Evolutionary conservation across 2,797 vertebrate species (phyloP), one percentile per base, ranked within the genome.

Genomic region (Microtus obscurus): DNA sequence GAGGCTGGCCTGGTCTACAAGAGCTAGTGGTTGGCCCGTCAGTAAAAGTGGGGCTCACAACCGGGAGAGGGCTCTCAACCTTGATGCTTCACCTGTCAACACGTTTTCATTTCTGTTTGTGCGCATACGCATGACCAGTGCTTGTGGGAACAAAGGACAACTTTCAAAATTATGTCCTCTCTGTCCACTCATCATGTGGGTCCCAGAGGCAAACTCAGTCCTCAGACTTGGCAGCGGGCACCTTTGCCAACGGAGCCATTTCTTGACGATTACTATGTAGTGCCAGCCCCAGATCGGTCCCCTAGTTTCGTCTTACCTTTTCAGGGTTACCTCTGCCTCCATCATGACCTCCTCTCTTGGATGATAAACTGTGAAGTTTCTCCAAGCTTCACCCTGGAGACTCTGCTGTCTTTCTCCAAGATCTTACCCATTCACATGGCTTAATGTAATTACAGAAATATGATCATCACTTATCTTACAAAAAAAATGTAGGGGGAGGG

Each of bases 261-360:
- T 85, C 37, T 74, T 23, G 14, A 31, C 14, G 10, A 51, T 12
- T 40, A 43, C 11, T 25, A 21, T 48, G n/a, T 34, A 53, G 59
- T 87, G 27, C 48, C 89, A 63, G 43, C 37, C 69, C 65, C 65
- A 90, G 59, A 76, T 56, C 0, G 53, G 13, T 48, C 31, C 29
- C 51, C 67, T n/a, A 7, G 17, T 34, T 53, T 29, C 43, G 29
- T 29, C 97, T 96, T 97, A 97, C 97, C 96, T 97, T 45, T 80
- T 51, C 94, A 97, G 89, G 71, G 94, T 97, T 63, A 94, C 89
- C 23, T 94, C 96, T 65, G 94, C 87, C 40, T 96, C 96, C 97
- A 97, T 97, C 61, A 17, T 19, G 53, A 8, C 51, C 45, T 91
- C 83, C 59, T 89, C n/a, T 90, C 96, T 88, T 90, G 59, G 87